Evolutionary conservation across 1,140 invertebrate species (phyloP).

Genomic region (Hydropsyche tenuis): DNA sequence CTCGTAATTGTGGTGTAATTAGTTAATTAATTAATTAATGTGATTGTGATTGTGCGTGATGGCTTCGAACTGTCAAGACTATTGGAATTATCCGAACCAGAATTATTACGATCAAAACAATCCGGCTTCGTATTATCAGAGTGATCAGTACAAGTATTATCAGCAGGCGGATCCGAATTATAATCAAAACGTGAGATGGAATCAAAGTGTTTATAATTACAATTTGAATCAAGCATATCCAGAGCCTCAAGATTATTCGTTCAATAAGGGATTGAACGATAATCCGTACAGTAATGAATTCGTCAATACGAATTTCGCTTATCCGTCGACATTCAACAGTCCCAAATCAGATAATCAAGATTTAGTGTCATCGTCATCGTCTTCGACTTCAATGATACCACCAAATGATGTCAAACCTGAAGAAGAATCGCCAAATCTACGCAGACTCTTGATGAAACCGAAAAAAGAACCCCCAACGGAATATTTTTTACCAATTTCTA

Average conservation of each 20-base stretch:
- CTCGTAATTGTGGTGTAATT: constrained; percentile 1
- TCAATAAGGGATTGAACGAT: neutral
- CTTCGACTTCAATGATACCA: constrained; percentile 4
- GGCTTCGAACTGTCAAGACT: constrained; percentile 34
- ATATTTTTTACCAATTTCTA: constrained; percentile 31
- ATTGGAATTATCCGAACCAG: constrained; percentile 32
- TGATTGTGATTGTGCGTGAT: constrained; percentile 3
- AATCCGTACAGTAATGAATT: neutral
- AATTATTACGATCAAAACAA: constrained; percentile 31
- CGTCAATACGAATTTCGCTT: too few relatives aligned
- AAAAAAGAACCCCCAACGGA: constrained; percentile 53
- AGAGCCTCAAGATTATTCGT: constrained; percentile 1
- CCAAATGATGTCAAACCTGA: constrained; percentile 16
- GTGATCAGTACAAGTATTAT: neutral
- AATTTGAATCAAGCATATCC: constrained; percentile 10
- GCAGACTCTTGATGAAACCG: constrained; percentile 61
- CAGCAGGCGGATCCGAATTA: neutral
- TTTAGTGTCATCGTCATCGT: constrained; percentile 34
- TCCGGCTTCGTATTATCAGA: constrained; percentile 2
- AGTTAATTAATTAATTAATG: constrained; percentile 25
- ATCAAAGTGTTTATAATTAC: neutral
- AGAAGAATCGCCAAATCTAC: constrained; percentile 56
- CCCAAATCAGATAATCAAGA: constrained; percentile 39
- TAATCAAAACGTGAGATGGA: constrained; percentile 8
- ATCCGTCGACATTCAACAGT: constrained; percentile 29